These are phyloP conservation scores for Rhorus exstirpatorius DNA, from an alignment of 2,888 invertebrate genomes.

Conservation along the genomic window DNA sequence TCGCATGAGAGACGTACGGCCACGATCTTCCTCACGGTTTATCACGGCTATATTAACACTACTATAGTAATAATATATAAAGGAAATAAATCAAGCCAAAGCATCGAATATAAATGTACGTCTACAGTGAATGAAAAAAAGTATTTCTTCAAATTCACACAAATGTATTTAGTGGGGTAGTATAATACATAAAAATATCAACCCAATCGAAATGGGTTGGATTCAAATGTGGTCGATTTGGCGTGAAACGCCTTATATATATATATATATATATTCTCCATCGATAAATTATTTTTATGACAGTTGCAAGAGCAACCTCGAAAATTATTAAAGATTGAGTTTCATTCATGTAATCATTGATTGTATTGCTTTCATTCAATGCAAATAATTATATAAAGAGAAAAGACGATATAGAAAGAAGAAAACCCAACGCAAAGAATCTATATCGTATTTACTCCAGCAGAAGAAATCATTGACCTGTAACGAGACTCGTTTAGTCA, in stretches of 20 bases:
- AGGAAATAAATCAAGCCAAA: constrained; percentile 1
- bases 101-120: neutral
- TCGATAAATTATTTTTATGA: neutral
- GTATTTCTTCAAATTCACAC: neutral
- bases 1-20: constrained; percentile 10
- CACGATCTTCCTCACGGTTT: neutral
- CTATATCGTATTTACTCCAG: neutral
- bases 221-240: constrained; percentile 1
- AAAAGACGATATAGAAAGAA: no score
- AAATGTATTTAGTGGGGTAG: constrained; percentile 5
- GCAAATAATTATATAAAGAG: constrained; percentile 8
- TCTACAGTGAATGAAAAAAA: neutral
- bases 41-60: constrained; percentile 19
- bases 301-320: constrained; percentile 1
- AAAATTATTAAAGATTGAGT: constrained; percentile 9
- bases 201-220: constrained; percentile 10
- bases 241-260: neutral
- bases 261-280: neutral
- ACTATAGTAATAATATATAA: constrained; percentile 11
- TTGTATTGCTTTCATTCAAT: constrained; percentile 18
- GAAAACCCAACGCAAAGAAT: no score
- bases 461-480: neutral
- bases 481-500: constrained; percentile 17
- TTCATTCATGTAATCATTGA: constrained; percentile 6
- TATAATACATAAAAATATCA: neutral